These are phyloP conservation scores for Luscinia megarhynchos DNA, from an alignment of 2,797 vertebrate species.

Conservation along the genomic window DNA sequence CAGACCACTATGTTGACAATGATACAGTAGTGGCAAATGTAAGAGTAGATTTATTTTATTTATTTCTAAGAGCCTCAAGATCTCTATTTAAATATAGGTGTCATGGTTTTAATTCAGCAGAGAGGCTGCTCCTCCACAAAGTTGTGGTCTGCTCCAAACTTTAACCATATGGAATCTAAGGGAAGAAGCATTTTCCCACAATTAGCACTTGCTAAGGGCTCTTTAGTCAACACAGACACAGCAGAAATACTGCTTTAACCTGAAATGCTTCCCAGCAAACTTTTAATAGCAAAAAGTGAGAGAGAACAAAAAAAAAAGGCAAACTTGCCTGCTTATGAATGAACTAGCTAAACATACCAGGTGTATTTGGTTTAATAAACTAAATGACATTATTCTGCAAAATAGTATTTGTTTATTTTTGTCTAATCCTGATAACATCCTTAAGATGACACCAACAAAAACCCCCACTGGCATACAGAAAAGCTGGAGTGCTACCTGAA, in stretches of 20 bases:
- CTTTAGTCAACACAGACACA: background rate
- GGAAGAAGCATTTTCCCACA: background rate
- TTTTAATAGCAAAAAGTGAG: background rate
- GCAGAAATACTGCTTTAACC: background rate
- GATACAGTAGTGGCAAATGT: background rate
- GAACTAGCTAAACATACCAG: background rate
- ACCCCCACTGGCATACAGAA: rapidly evolving
- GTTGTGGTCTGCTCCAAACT: background rate
- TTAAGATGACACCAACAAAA: background rate
- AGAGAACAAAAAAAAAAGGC: background rate
- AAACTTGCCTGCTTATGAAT: background rate
- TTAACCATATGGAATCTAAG: rapidly evolving
- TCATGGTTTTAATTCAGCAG: background rate
- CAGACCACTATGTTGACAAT: background rate
- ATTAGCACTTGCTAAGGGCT: background rate
- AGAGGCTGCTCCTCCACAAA: background rate
- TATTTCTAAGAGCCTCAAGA: background rate
- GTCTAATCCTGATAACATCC: background rate
- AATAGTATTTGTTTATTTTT: background rate
- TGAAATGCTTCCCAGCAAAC: background rate
- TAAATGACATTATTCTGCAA: background rate
- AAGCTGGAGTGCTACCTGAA: background rate
- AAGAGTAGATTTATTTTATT: background rate
- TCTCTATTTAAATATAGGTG: background rate
- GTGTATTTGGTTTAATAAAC: background rate